Evolutionary conservation across 2,888 invertebrate genomes (phyloP), one percentile per base, ranked within the genome.

Genomic region (Caenorhabditis parvicauda): DNA sequence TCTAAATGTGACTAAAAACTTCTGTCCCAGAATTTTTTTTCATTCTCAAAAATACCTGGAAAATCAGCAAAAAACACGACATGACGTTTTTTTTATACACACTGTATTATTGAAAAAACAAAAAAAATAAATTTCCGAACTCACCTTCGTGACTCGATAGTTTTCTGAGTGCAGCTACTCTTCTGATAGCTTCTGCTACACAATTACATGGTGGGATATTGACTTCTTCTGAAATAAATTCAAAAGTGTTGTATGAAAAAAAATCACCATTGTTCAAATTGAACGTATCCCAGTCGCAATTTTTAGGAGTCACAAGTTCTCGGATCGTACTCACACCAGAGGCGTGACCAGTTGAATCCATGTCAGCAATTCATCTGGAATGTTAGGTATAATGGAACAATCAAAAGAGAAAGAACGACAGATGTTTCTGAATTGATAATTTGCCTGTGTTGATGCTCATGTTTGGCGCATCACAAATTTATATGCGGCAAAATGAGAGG

Each of bases 241-340:
- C n/a, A n/a, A n/a, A n/a, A n/a, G n/a, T n/a, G n/a, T n/a, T n/a
- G 5, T 14, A 42, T 27, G 32, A 46, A 6, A 35, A 19, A 38
- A 19, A 29, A 59, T 54, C 44, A 19, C 45, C 46, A 25, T 53
- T 61, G 19, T 58, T 57, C 22, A 53, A 59, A 1, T 52, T 37
- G 1, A 62, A 59, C 14, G 55, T 57, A 25, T 57, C 62, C 58
- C 55, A 63, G 17, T 60, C 55, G 45, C 59, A 60, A 19, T 65
- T 65, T 42, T 58, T 65, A 29, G 68, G 68, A 4, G 59, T 65
- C 21, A 69, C 65, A 28, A 69, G 38, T 38, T 69, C 65, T 6
- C 65, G 59, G 21, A 69, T 69, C 9, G 68, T 64, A 14, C 65
- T n/a, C n/a, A n/a, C n/a, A n/a, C n/a, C n/a, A n/a, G n/a, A n/a